Percentiles rank a stretch among this genome's conserved stretches.
Evolutionary conservation across 2,797 vertebrate genomes (phyloP).

Genomic region (Notamacropus eugenii): DNA sequence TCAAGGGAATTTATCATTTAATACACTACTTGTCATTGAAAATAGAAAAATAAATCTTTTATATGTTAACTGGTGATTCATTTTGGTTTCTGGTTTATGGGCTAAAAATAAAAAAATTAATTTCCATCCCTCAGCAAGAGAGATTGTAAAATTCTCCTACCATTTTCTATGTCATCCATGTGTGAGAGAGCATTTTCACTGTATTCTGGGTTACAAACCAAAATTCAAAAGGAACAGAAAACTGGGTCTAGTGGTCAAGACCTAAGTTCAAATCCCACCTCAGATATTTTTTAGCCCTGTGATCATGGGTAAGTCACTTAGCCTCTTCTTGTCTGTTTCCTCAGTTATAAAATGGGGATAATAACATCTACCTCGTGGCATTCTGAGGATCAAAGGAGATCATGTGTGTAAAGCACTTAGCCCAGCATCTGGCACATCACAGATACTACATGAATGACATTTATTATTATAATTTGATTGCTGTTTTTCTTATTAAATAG

Average conservation of each 20-base stretch:
- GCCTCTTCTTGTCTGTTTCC: not conserved
- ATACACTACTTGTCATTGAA: not conserved
- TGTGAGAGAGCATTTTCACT: not conserved
- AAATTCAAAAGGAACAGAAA: not conserved
- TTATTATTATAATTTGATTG: not conserved
- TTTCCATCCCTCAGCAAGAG: not conserved
- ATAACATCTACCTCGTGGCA: not conserved
- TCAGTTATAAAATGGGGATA: not conserved
- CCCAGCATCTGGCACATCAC: not conserved
- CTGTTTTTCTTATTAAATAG: not conserved
- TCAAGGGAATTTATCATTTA: not conserved
- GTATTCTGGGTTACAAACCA: not conserved
- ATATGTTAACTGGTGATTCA: not conserved
- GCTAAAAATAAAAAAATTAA: not conserved
- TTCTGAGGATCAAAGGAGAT: not conserved
- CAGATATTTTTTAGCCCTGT: not conserved
- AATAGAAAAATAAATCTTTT: not conserved
- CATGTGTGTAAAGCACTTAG: not conserved
- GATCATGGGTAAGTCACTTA: not conserved
- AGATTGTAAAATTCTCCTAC: not conserved
- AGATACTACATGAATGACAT: not conserved
- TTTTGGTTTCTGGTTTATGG: not conserved
- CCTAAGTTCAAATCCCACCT: not conserved
- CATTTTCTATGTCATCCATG: not conserved
- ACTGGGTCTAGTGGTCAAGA: not conserved